These are phyloP conservation scores for Atethmia centrago DNA, from an alignment of 2,888 invertebrate species.

Conservation along the genomic window DNA sequence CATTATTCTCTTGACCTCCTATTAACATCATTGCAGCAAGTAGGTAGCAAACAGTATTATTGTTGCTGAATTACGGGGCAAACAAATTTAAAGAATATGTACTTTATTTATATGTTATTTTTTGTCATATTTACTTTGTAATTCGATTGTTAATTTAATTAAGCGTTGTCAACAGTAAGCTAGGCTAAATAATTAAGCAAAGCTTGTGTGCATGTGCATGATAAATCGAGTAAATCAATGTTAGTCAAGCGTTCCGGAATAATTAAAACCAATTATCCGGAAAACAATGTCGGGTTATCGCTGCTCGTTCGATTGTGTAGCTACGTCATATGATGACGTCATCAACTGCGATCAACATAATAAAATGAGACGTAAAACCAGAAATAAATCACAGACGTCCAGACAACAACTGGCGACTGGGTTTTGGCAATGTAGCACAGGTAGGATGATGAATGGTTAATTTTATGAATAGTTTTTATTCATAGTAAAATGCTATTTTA, in stretches of 20 bases:
- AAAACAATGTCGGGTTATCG: conserved; percentile 49
- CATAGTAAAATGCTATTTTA: background rate
- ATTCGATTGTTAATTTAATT: background rate
- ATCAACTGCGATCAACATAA: conserved; percentile 29
- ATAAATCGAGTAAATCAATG: conserved; percentile 8
- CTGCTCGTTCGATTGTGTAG: conserved; percentile 6
- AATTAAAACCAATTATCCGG: conserved; percentile 33
- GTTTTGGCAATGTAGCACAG: conserved; percentile 40
- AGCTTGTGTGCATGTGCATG: background rate
- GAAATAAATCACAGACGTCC: conserved; percentile 42
- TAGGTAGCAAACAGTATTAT: no score
- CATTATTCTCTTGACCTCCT: conserved; percentile 1
- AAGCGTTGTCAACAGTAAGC: background rate
- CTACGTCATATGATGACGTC: conserved; percentile 37
- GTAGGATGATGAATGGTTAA: conserved; percentile 21
- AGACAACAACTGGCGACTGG: conserved; percentile 18
- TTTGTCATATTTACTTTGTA: background rate
- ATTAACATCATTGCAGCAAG: background rate
- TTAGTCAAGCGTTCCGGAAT: conserved; percentile 3
- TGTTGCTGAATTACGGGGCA: no score
- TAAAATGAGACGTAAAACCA: conserved; percentile 52
- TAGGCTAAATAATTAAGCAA: background rate
- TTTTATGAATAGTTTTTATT: conserved; percentile 29
- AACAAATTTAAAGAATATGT: no score
- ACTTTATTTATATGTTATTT: no score